Base-by-base conservation (phyloP, 1,140 invertebrate species). In the Ptiloglossa arizonensis region DNA sequence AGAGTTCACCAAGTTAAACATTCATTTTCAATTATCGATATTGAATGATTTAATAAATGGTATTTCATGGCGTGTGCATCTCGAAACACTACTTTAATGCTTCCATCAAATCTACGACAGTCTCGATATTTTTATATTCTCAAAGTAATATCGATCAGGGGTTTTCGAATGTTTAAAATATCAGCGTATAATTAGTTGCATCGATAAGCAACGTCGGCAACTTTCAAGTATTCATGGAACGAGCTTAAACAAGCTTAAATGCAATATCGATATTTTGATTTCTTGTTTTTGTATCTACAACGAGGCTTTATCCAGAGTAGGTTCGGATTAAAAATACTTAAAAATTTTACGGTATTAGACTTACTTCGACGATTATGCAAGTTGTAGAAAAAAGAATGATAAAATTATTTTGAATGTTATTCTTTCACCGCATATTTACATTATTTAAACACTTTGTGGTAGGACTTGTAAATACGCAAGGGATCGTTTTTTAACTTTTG, bases 21-120 rank as follows among this genome's bases (percentile, higher is more conserved):
- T 64, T 60, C 27, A 54, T 73, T 64, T 64, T 24, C 46, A 54
- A 63, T 73, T 73, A 44, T 41, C 22, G 19, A 11, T 24, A 48
- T 41, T 73, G 54, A 73, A 73, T 22, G 29, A 32, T 73, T 63
- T 73, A 73, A 73, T 41, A 48, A 64, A 24, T 11, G 19, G 35
- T 35, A 52, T 73, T 27, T 22, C 48, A 19, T n/a, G 35, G 32
- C 50, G 27, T 1, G 2, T 32, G 3, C 24, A 22, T 22, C 15
- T 19, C 69, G n/a, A 41, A 64, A 73, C 64, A 64, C 22, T 46
- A 56, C 22, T 59, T 59, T 22, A 48, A 17, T 15, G 48, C 32
- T n/a, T 19, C 35, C 13, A 41, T 63, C 52, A 44, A 41, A 73
- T 32, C 24, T 22, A 17, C 1, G 11, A 0, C 24, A 11, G 13